These are phyloP conservation scores for Hemibagrus guttatus DNA, from an alignment of 2,797 vertebrate species.

Conservation along the genomic window DNA sequence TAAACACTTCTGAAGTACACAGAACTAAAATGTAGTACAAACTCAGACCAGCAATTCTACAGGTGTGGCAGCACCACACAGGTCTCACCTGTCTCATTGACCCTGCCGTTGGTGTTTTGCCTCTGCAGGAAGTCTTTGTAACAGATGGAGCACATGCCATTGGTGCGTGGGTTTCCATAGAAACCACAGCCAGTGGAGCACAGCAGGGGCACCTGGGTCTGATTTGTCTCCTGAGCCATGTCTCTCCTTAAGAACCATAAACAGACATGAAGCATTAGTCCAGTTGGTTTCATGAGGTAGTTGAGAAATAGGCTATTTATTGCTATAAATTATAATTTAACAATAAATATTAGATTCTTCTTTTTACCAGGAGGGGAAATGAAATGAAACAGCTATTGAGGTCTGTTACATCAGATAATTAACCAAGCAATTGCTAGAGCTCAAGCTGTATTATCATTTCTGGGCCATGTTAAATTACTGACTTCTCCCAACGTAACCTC, in stretches of 20 bases:
- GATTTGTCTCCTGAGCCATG: conserved; percentile 91
- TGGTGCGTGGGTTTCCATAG: conserved; percentile 85
- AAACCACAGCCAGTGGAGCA: conserved; percentile 89
- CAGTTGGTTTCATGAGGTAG: not conserved
- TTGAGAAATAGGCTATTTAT: not conserved
- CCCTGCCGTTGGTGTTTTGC: conserved; percentile 82
- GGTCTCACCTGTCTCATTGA: conserved; percentile 83
- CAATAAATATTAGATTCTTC: not conserved
- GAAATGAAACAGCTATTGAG: not conserved
- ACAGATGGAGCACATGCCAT: conserved; percentile 89
- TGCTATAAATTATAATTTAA: not conserved
- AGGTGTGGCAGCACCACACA: not conserved
- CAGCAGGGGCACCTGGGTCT: conserved; percentile 85
- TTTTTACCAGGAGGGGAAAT: not conserved
- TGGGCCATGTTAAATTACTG: not conserved
- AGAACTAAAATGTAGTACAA: not conserved
- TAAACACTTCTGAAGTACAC: too few species aligned
- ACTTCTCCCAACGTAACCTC: not conserved
- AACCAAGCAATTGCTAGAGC: not conserved
- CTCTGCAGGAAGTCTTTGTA: conserved; percentile 88
- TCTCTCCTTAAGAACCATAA: conserved; percentile 61
- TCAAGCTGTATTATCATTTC: not conserved
- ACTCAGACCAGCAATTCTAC: not conserved
- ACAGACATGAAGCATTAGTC: not conserved
- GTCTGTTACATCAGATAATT: not conserved